Percentiles rank a stretch among this genome's conserved stretches.
These are phyloP conservation scores for Pomatostomus ruficeps DNA, from an alignment of 2,113 vertebrate species.

Conservation along the genomic window DNA sequence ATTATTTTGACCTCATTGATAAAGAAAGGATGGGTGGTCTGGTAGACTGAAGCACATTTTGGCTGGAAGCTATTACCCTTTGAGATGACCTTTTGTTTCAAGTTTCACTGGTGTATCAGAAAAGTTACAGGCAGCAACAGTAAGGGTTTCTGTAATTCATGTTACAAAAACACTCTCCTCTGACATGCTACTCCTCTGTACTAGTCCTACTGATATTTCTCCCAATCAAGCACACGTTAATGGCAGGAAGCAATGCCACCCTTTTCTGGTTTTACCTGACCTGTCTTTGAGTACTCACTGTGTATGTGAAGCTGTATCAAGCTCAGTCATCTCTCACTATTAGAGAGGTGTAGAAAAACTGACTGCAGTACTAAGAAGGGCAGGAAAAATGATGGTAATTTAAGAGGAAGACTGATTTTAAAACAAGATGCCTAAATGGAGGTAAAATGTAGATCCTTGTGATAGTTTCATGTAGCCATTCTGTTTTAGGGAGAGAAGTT, in stretches of 20 bases:
- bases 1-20: conserved; percentile 55
- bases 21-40: conserved; percentile 63
- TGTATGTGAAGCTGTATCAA: not conserved
- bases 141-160: not conserved
- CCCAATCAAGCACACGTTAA: not conserved
- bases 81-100: conserved; percentile 43
- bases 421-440: not conserved
- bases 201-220: not conserved
- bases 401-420: not conserved
- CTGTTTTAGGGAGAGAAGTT: not conserved
- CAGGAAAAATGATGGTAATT: not conserved
- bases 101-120: conserved; percentile 35
- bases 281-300: not conserved
- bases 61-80: conserved; percentile 58
- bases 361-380: not conserved
- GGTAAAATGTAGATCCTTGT: not conserved
- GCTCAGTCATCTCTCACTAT: not conserved
- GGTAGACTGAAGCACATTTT: conserved; percentile 19
- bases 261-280: not conserved
- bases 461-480: not conserved
- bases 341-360: not conserved
- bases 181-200: not conserved
- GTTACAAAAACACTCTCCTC: not conserved
- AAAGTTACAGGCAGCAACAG: conserved; percentile 15
- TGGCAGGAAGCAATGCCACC: not conserved